A percentile compares a stretch with the other conserved stretches of the same genome.
These are phyloP conservation scores for Thecophora atra DNA, from an alignment of 2,888 invertebrate genomes.

Conservation along the genomic window DNA sequence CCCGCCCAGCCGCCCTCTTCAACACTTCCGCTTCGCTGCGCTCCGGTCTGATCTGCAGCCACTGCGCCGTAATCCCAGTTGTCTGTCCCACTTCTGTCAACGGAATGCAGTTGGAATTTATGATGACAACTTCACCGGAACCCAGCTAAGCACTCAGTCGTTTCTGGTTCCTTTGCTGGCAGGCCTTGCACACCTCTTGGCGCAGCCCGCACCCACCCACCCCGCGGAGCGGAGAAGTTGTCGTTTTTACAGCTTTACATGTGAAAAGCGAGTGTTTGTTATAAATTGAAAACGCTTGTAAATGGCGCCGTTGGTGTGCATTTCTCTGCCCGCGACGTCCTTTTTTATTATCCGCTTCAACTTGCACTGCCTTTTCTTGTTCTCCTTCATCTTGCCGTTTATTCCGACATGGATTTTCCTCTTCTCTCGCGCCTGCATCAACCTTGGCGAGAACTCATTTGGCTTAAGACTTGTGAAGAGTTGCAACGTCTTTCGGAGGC, in stretches of 20 bases:
- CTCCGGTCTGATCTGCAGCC: neutral
- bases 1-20: too few species aligned
- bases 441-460: neutral
- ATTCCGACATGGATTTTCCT: too few species aligned
- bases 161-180: neutral
- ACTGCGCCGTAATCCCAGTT: neutral
- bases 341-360: constrained; percentile 11
- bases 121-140: constrained; percentile 30
- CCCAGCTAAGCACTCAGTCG: constrained; percentile 9
- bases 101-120: constrained; percentile 33
- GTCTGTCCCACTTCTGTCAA: constrained; percentile 27
- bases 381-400: neutral
- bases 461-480: neutral
- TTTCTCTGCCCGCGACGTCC: constrained; percentile 19
- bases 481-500: too few species aligned
- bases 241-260: neutral
- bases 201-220: neutral
- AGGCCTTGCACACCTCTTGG: neutral
- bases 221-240: neutral
- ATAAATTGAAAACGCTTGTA: constrained; percentile 32
- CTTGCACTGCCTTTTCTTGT: neutral
- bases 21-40: neutral
- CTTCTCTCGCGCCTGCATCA: neutral
- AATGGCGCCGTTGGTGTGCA: constrained; percentile 28
- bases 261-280: constrained; percentile 21